Evolutionary conservation across 2,113 vertebrate genomes (phyloP).

Genomic region (Leptocoma aspasia): DNA sequence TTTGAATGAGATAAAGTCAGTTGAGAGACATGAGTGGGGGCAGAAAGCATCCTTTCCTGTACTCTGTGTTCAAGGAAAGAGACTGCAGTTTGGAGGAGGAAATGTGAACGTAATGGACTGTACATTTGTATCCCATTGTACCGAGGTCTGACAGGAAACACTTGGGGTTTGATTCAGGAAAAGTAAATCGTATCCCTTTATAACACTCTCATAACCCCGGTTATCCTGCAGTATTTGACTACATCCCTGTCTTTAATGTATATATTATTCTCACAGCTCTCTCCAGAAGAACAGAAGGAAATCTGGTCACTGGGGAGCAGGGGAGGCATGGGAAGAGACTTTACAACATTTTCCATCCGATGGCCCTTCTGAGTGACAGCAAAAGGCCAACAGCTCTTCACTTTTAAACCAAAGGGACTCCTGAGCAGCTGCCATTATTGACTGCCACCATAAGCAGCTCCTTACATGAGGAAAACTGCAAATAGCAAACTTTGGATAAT

Average conservation of each 20-base stretch:
- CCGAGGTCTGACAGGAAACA: slow-evolving; percentile 51
- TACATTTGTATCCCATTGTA: slow-evolving; percentile 39
- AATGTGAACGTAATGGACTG: slow-evolving; percentile 39
- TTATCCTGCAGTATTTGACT: slow-evolving; percentile 13
- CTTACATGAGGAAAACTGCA: not conserved
- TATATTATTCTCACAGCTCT: slow-evolving; percentile 34
- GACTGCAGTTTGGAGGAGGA: slow-evolving; percentile 18
- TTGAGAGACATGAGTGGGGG: not conserved
- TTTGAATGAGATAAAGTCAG: not conserved
- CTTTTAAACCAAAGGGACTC: not conserved
- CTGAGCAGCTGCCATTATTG: not conserved
- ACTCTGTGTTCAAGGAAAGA: slow-evolving; percentile 28
- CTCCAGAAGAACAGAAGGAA: slow-evolving; percentile 46
- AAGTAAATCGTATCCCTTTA: slow-evolving; percentile 34
- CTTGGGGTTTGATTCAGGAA: slow-evolving; percentile 54
- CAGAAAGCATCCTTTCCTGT: slow-evolving; percentile 56
- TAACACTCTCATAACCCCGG: not conserved
- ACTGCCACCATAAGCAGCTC: not conserved
- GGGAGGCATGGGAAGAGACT: slow-evolving; percentile 45
- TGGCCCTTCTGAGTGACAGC: not conserved
- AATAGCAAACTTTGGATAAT: not conserved
- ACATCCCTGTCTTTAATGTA: slow-evolving; percentile 25
- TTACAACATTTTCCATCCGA: not conserved
- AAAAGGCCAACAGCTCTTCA: not conserved
- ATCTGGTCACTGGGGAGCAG: slow-evolving; percentile 26